A percentile compares a stretch with the other conserved stretches of the same genome.
These are phyloP conservation scores for Spisula solida DNA, from an alignment of 2,888 invertebrate genomes.

Conservation along the genomic window DNA sequence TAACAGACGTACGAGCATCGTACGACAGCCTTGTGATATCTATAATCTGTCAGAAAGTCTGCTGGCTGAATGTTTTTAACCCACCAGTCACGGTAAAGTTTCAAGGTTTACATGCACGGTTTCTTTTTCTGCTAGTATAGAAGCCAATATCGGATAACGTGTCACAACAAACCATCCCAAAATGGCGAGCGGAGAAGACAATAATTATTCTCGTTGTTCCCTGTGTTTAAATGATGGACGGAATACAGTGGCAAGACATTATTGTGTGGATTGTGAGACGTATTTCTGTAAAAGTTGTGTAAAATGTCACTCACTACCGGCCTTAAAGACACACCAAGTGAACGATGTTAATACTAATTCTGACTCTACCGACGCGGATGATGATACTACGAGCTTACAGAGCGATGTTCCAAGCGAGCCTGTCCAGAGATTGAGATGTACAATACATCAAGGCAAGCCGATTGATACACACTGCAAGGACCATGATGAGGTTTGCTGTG, in stretches of 20 bases:
- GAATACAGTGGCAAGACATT: conserved; percentile 13
- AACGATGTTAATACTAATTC: neutral
- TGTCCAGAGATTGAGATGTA: neutral
- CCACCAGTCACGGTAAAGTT: too few species aligned
- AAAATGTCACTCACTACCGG: neutral
- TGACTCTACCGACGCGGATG: neutral
- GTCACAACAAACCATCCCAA: neutral
- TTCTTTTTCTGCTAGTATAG: too few species aligned
- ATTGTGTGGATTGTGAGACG: conserved; percentile 15
- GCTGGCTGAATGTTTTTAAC: too few species aligned
- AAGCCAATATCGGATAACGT: too few species aligned
- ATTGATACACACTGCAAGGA: conserved; percentile 16
- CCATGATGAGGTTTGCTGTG: conserved; percentile 33
- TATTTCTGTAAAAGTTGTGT: conserved; percentile 13
- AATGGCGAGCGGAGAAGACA: conserved; percentile 18
- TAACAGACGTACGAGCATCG: too few species aligned
- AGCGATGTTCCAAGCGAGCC: neutral
- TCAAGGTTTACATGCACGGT: too few species aligned
- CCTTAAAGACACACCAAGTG: neutral
- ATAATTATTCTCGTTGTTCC: neutral
- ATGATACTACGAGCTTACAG: neutral
- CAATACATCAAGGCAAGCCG: neutral
- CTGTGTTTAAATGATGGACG: neutral
- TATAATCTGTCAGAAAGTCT: too few species aligned
- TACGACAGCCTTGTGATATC: too few species aligned